phyloP scores from a whole-genome alignment of 2,888 invertebrate genomes.

The Cataglyphis livida region DNA sequence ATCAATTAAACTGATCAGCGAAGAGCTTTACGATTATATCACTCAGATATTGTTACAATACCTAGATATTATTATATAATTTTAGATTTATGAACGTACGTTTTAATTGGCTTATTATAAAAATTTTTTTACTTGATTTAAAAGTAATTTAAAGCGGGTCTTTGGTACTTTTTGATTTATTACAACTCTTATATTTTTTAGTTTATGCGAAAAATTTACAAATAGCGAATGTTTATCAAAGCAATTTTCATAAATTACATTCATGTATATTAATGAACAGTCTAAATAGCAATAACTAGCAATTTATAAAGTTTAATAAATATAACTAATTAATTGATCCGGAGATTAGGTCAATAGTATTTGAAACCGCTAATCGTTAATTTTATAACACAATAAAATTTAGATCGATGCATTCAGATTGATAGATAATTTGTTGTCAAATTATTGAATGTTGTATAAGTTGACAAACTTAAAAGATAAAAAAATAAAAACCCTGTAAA shows the following conservation, averaged over 20 bases:
- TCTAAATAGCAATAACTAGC: not conserved
- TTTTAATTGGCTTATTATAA: too few relatives aligned
- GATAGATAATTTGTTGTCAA: slow-evolving; percentile 66
- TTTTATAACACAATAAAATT: slow-evolving; percentile 77
- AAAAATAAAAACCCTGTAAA: not conserved
- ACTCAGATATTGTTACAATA: not conserved
- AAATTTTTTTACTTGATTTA: too few relatives aligned
- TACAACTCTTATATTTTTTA: not conserved
- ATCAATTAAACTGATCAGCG: not conserved
- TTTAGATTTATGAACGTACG: not conserved
- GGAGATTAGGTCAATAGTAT: slow-evolving; percentile 16
- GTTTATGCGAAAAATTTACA: not conserved
- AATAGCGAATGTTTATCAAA: not conserved
- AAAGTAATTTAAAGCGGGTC: too few relatives aligned
- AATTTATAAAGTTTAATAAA: slow-evolving; percentile 41
- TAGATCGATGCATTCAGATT: slow-evolving; percentile 18
- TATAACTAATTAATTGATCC: slow-evolving; percentile 73
- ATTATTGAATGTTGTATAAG: slow-evolving; percentile 40
- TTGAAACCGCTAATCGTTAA: slow-evolving; percentile 71
- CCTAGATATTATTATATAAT: not conserved
- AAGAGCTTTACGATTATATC: not conserved
- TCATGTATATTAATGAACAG: not conserved
- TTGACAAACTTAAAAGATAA: slow-evolving; percentile 36
- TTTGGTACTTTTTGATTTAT: not conserved
- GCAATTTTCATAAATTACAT: not conserved